Conservation (phyloP, 2,888 invertebrate genomes). For the Biston stratarius region DNA sequence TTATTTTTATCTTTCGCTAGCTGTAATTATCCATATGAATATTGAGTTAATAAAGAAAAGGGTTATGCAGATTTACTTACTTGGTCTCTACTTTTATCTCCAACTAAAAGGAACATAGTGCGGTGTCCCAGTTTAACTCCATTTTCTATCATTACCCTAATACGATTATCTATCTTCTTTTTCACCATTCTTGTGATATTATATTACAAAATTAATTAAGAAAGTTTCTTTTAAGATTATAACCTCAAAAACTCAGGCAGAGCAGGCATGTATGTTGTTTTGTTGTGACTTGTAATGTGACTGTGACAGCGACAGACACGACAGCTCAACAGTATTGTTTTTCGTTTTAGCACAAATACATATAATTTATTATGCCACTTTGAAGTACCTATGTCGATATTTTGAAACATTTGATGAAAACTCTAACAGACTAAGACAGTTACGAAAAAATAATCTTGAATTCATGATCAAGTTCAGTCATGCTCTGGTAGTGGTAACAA, state of each 20-base stretch:
- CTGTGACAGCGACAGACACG: too few species aligned
- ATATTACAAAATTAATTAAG: slow-evolving; percentile 1
- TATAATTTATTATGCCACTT: too few species aligned
- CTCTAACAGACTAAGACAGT: too few species aligned
- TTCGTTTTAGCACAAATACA: too few species aligned
- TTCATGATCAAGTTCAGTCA: too few species aligned
- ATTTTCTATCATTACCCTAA: slow-evolving; percentile 98
- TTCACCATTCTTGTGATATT: slow-evolving; percentile 89
- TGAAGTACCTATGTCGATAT: too few species aligned
- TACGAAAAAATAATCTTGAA: too few species aligned
- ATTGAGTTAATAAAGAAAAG: not conserved
- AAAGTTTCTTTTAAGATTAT: slow-evolving; percentile 38
- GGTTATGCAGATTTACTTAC: slow-evolving; percentile 71
- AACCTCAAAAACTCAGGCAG: slow-evolving; percentile 54
- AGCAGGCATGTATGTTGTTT: too few species aligned
- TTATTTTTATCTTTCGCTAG: not conserved
- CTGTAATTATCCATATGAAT: not conserved
- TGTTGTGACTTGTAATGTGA: too few species aligned
- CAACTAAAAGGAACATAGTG: slow-evolving; percentile 97
- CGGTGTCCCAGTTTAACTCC: slow-evolving; percentile 96
- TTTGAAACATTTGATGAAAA: too few species aligned
- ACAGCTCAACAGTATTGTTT: too few species aligned
- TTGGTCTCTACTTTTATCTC: slow-evolving; percentile 98
- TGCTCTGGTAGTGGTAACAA: too few species aligned
- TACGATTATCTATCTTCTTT: slow-evolving; percentile 98